Evolutionary conservation across 2,888 invertebrate genomes (phyloP), one percentile per base, ranked within the genome.

Genomic region (Drosophila nr. perissopoda): DNA sequence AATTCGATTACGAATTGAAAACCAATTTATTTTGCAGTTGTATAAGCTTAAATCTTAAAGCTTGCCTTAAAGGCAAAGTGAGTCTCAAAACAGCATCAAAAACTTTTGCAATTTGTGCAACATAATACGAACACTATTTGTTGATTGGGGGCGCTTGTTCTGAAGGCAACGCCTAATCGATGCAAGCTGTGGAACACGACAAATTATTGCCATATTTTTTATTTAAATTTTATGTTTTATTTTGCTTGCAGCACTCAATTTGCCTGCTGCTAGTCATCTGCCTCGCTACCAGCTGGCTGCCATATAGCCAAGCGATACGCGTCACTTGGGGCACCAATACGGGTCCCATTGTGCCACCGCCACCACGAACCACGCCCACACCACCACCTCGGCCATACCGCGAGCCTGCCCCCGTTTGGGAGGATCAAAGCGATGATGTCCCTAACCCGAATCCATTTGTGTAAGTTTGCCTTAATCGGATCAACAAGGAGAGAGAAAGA

Each of bases 361-460:
- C 94, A 73, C 94, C 95, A 71, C 94, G 94, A 75, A 93, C 94
- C 8, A 92, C 93, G 75, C 92, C 93, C 82, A 92, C 93, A 82
- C 94, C 94, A 1, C 94, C 93, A 29, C 78, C 93, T 82, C 94
- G 93, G 90, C 95, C 95, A 56, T 94, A 93, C 90, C 93, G 94
- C 27, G 92, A 91, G 33, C 95, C 95, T 2, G 95, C 95, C 78
- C 94, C 95, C 34, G 95, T 95, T 25, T 95, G 95, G 95, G 95
- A 95, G 82, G 93, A 94, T 87, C 92, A 94, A 71, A 92, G 93
- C 25, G 93, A 94, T 78, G 95, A 95, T 79, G 92, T 94, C 31
- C 95, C 95, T 34, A 95, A 95, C 91, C 95, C 95, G 66, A 94
- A 94, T 81, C 94, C 94, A 82, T 94, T 94, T 90, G 94, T 94